phyloP scores from a whole-genome alignment of 2,888 invertebrate species.

The Epiperipatus broadwayi region DNA sequence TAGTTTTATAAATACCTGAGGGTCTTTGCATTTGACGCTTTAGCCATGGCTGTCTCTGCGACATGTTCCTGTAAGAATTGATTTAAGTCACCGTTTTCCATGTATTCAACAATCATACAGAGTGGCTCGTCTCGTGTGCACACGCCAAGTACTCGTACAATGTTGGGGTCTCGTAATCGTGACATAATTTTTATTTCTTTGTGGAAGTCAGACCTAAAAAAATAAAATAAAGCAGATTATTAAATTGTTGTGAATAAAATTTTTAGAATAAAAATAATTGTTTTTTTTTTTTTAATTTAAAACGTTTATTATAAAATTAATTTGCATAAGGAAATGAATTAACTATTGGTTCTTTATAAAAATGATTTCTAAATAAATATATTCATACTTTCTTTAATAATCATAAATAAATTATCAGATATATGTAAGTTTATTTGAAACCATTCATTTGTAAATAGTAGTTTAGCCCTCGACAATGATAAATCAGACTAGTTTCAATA shows the following conservation, averaged over 20 bases:
- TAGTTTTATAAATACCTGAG: constrained; percentile 49
- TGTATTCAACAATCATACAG: constrained; percentile 72
- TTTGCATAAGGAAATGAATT: constrained; percentile 1
- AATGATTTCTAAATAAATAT: too few species aligned
- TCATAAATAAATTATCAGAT: too few species aligned
- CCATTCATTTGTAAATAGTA: too few species aligned
- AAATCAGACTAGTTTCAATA: too few species aligned
- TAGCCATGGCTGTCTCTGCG: constrained; percentile 43
- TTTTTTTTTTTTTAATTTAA: background rate
- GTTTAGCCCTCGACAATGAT: too few species aligned
- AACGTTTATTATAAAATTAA: too few species aligned
- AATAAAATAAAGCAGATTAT: too few species aligned
- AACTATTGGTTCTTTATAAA: background rate
- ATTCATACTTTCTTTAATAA: too few species aligned
- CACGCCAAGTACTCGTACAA: constrained; percentile 59
- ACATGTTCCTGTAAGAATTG: constrained; percentile 49
- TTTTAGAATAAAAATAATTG: constrained; percentile 10
- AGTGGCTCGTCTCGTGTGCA: constrained; percentile 63
- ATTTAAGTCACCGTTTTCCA: constrained; percentile 64
- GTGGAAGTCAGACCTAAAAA: constrained; percentile 55
- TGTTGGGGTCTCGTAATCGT: constrained; percentile 61
- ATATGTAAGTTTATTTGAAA: too few species aligned
- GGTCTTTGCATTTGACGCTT: constrained; percentile 41
- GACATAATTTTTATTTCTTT: constrained; percentile 67
- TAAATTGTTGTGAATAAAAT: background rate